Conservation (phyloP, 2,797 vertebrate species). For the Sebastes vulpes region DNA sequence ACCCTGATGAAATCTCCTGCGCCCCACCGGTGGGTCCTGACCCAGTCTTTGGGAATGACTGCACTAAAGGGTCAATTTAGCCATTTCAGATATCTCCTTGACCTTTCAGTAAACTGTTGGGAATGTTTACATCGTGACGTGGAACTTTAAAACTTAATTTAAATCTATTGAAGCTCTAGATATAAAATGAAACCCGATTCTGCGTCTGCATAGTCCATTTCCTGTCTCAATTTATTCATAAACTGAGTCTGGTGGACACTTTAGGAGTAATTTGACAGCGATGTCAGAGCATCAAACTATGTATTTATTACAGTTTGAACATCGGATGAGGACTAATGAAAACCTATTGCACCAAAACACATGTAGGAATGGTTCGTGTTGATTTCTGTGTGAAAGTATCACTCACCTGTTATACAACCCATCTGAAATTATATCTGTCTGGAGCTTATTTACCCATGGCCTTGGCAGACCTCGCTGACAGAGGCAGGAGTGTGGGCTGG, state of each 20-base stretch:
- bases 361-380: background rate
- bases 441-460: background rate
- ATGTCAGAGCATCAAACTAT: background rate
- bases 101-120: background rate
- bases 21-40: no score
- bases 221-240: background rate
- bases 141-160: background rate
- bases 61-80: background rate
- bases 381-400: background rate
- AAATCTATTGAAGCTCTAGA: background rate
- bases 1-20: no score
- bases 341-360: background rate
- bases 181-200: background rate
- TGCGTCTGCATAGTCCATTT: background rate
- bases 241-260: background rate
- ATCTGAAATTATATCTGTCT: constrained; percentile 8
- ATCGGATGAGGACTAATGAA: background rate
- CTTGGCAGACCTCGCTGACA: constrained; percentile 4
- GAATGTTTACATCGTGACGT: background rate
- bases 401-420: constrained; percentile 2
- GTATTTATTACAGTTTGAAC: background rate
- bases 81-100: background rate
- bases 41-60: no score
- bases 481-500: background rate
- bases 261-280: background rate